Evolutionary conservation across 2,797 vertebrate genomes (phyloP), one percentile per base, ranked within the genome.

Genomic region (Epinephelus awoara): DNA sequence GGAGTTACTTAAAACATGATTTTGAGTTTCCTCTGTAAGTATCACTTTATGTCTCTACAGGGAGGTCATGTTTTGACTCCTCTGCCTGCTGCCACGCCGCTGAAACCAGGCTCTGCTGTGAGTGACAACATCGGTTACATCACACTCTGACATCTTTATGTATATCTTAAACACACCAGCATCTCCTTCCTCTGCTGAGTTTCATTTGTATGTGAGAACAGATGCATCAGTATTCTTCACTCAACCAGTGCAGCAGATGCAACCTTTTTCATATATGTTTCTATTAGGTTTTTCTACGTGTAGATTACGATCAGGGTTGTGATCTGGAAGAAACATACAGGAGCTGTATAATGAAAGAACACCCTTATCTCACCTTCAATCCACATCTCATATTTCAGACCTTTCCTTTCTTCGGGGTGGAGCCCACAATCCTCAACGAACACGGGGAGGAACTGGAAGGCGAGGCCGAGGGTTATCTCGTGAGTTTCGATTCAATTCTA

Each of bases 21-120:
- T 42, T 42, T 11, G 38, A 40, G 9, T 42, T 42, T 42, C 34
- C 34, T 34, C 34, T 34, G 34, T 21, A 38, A 63, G 52, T 15
- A 3, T 50, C 10, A 3, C 19, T 50, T 51, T n/a, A 0, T 73
- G 18, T 67, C 52, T 77, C 54, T 56, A 34, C 63, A 97, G 96
- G 96, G 96, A 47, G 96, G 96, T 54, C 96, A 96, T 46, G 95
- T 97, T 42, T 46, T 96, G 79, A 96, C 96, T 42, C 95, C 96
- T n/a, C 87, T 97, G 27, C 96, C 96, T 19, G 95, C 94, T 21
- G 96, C 96, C 56, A 96, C 93, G 1, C 93, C 96, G 0, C 89
- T 97, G 75, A 96, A 96, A 85, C 96, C 96, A 10, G 96, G 96
- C 77, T 96, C 96, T 10, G 95, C 96, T 51, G 96, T 96, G 84